Evolutionary conservation across 2,797 vertebrate genomes (phyloP), one percentile per base, ranked within the genome.

Genomic region (Crocidura indochinensis): DNA sequence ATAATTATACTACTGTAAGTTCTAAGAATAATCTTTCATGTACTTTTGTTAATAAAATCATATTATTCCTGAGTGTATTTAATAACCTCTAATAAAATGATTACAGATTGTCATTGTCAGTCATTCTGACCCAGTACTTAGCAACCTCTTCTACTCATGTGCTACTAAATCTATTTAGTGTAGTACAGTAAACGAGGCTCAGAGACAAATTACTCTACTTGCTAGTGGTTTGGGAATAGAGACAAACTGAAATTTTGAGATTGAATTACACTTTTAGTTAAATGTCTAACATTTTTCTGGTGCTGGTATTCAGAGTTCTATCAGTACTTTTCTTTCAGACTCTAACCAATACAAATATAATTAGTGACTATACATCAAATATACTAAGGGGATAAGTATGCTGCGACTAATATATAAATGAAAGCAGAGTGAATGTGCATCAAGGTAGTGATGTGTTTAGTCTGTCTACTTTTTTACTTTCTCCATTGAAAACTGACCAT

Each of bases 401-500:
- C 2, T 82, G 72, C 69, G 26, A 90, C 64, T 24, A 71, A 2
- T 46, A 22, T 3, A 29, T 27, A 17, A 68, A 88, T 85, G 22
- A 12, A 8, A 0, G 24, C 26, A 74, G 51, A 67, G 17, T 51
- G 14, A 90, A 65, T 7, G 26, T 87, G 27, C 8, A 47, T 15
- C 38, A 67, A 38, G 10, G 86, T 7, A 64, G 14, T 27, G 64
- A 87, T 64, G 67, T 74, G n/a, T 90, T 87, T 87, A 38, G 31
- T 29, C 62, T 75, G 75, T 44, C 71, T 82, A 20, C 29, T 51
- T 88, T 84, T 29, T 31, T 7, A 15, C 65, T 78, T 85, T 84
- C 51, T 89, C 77, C 73, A 68, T 65, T 93, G 68, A 85, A 94
- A 87, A 77, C 17, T 89, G 22, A 10, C 24, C 92, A 65, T 80